phyloP scores from a whole-genome alignment of 2,888 invertebrate species.

The Phengaris arion region DNA sequence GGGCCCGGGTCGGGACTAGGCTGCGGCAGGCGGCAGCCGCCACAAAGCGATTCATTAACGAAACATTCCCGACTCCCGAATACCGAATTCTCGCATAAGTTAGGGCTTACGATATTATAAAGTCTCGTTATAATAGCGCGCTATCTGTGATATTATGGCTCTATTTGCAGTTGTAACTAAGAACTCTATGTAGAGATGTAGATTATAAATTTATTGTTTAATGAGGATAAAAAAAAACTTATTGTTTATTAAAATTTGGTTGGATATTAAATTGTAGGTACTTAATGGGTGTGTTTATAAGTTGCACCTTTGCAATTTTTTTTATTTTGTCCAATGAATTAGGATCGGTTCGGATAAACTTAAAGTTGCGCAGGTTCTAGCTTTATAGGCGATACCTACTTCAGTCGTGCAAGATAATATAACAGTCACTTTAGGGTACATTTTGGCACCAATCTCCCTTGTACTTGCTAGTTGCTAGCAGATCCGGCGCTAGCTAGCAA shows the following conservation, averaged over 20 bases:
- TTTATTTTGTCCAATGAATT: no score
- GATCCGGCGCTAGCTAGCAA: not conserved
- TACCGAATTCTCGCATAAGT: not conserved
- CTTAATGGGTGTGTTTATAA: not conserved
- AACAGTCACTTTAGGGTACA: no score
- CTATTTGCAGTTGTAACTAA: not conserved
- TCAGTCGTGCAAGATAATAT: no score
- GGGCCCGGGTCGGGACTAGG: conserved; percentile 63
- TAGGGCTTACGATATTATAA: not conserved
- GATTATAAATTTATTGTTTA: not conserved
- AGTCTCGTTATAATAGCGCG: not conserved
- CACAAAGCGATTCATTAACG: not conserved
- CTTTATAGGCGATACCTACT: no score
- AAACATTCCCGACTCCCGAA: conserved; percentile 20
- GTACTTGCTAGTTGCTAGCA: not conserved
- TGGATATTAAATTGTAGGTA: not conserved
- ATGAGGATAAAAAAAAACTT: not conserved
- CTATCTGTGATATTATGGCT: conserved; percentile 1
- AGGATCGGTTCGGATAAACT: no score
- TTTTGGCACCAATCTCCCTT: no score
- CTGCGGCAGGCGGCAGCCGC: not conserved
- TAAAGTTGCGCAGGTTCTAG: no score
- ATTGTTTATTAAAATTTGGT: not conserved
- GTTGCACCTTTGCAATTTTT: not conserved
- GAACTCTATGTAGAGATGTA: conserved; percentile 3